Evolutionary conservation across 1,140 invertebrate species (phyloP).

Genomic region (Wiebesia pumilae): DNA sequence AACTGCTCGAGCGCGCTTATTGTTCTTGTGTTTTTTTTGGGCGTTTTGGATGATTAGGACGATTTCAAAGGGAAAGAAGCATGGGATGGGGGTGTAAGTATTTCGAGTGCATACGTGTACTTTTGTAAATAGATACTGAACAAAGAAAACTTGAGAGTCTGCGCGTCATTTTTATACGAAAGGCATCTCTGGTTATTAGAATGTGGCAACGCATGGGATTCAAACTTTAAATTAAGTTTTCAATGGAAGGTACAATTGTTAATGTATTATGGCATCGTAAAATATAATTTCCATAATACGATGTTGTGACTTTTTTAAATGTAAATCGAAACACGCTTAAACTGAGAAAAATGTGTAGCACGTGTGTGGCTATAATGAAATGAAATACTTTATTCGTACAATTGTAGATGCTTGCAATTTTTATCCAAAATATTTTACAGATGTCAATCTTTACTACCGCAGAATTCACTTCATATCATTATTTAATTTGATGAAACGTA

Average conservation of each 20-base stretch:
- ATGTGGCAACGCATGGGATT: not conserved
- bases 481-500: no score
- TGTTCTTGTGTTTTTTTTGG: conserved; percentile 32
- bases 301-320: not conserved
- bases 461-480: no score
- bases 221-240: not conserved
- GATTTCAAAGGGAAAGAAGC: conserved; percentile 16
- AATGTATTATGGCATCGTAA: not conserved
- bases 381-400: not conserved
- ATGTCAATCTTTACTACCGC: no score
- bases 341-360: not conserved
- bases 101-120: not conserved
- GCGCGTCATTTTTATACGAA: not conserved
- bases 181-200: not conserved
- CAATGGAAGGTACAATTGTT: not conserved
- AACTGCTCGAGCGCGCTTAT: not conserved
- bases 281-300: not conserved
- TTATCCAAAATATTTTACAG: no score
- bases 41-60: conserved; percentile 33
- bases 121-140: not conserved
- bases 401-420: not conserved
- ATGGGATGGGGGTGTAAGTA: not conserved
- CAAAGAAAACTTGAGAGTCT: not conserved
- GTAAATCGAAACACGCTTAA: not conserved
- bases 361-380: not conserved